phyloP scores from a whole-genome alignment of 2,113 vertebrate species.

The Colossoma macropomum region DNA sequence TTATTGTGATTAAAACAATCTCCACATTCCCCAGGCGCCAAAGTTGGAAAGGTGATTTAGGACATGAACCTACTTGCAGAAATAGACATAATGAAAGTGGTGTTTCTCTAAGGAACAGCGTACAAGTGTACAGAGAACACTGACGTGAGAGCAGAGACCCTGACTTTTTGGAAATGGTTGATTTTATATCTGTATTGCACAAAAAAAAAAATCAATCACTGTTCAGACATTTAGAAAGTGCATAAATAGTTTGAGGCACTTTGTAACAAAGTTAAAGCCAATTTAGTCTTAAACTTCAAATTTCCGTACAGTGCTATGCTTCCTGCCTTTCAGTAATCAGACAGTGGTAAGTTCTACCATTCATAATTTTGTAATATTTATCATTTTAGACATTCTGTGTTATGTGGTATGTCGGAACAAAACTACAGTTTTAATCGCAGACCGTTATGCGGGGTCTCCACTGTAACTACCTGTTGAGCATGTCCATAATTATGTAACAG shows the following conservation, averaged over 20 bases:
- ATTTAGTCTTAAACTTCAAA: slow-evolving; percentile 2
- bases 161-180: background rate
- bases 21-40: slow-evolving; percentile 11
- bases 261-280: slow-evolving; percentile 9
- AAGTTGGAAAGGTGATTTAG: background rate
- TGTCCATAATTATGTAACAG: slow-evolving; percentile 37
- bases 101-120: background rate
- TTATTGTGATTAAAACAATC: background rate
- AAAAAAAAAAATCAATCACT: background rate
- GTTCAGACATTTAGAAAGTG: slow-evolving; percentile 16
- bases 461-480: slow-evolving; percentile 44
- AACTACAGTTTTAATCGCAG: background rate
- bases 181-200: background rate
- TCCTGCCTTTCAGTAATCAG: slow-evolving; percentile 49
- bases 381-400: slow-evolving; percentile 48
- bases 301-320: slow-evolving; percentile 33
- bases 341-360: slow-evolving; percentile 47
- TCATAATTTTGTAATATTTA: slow-evolving; percentile 54
- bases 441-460: slow-evolving; percentile 46
- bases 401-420: slow-evolving; percentile 53
- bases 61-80: background rate
- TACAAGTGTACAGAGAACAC: background rate
- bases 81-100: background rate
- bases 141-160: background rate
- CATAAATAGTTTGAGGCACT: slow-evolving; percentile 4